phyloP scores from a whole-genome alignment of 2,888 invertebrate genomes.

The Ophion costatus region DNA sequence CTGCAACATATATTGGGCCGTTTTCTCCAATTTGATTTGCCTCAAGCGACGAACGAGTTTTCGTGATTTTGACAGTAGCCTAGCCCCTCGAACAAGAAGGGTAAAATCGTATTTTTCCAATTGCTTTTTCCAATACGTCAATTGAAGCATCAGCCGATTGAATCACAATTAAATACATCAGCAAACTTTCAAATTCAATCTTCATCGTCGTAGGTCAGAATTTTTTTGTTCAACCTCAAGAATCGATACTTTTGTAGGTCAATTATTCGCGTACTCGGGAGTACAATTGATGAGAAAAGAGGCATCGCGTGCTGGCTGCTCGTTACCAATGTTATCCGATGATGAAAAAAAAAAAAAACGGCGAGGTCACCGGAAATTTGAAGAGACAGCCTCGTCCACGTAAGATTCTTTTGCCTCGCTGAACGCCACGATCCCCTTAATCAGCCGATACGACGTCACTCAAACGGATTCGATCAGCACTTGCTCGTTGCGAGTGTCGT shows the following conservation, averaged over 20 bases:
- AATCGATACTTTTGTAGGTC: not conserved
- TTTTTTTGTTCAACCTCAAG: not conserved
- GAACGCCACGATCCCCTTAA: not conserved
- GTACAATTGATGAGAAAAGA: not conserved
- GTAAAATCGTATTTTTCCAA: no score
- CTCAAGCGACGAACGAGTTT: no score
- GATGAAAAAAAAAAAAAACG: not conserved
- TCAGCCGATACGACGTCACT: not conserved
- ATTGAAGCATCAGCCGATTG: not conserved
- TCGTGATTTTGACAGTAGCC: no score
- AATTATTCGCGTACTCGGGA: not conserved
- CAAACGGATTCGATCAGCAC: not conserved
- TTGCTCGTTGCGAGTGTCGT: not conserved
- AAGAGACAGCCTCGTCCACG: not conserved
- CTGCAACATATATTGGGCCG: no score
- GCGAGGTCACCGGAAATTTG: not conserved
- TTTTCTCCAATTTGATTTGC: no score
- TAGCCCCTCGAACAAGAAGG: no score
- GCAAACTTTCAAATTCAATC: not conserved
- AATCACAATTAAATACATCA: not conserved
- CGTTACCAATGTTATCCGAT: not conserved
- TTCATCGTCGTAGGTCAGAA: not conserved
- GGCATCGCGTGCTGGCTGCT: not conserved
- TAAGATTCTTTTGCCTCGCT: not conserved
- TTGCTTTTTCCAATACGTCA: not conserved